phyloP scores from a whole-genome alignment of 2,888 invertebrate species.

The Geotrupes spiniger region DNA sequence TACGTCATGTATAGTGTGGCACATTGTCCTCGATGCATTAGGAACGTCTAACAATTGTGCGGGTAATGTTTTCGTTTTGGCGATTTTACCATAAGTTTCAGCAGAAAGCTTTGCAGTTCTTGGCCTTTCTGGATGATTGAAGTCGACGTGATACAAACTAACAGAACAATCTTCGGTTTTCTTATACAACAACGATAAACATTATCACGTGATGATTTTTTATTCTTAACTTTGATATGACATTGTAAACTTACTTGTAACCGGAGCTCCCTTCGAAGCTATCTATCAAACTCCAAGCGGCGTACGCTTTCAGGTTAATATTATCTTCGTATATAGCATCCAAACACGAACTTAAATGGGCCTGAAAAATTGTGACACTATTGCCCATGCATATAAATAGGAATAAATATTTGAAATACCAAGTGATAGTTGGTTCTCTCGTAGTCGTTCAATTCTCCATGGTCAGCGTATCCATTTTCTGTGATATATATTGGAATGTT shows the following conservation, averaged over 20 bases:
- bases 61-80: slow-evolving; percentile 41
- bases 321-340: slow-evolving; percentile 54
- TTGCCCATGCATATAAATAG: background rate
- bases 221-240: too few relatives aligned
- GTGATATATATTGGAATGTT: slow-evolving; percentile 15
- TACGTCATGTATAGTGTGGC: too few relatives aligned
- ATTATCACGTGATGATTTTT: too few relatives aligned
- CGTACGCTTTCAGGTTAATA: slow-evolving; percentile 61
- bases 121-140: slow-evolving; percentile 50
- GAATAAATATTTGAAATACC: background rate
- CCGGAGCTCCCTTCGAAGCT: slow-evolving; percentile 76
- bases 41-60: too few relatives aligned
- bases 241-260: slow-evolving; percentile 60
- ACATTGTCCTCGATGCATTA: too few relatives aligned
- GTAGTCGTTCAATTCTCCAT: slow-evolving; percentile 12
- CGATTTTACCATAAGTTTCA: slow-evolving; percentile 53
- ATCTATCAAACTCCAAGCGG: slow-evolving; percentile 73
- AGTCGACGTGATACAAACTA: slow-evolving; percentile 65
- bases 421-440: slow-evolving; percentile 13
- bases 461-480: slow-evolving; percentile 14
- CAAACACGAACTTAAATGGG: slow-evolving; percentile 49
- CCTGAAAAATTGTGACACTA: slow-evolving; percentile 11
- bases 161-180: too few relatives aligned
- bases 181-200: too few relatives aligned
- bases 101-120: slow-evolving; percentile 63